Conservation (phyloP, 2,113 vertebrate genomes). For the Perca fluviatilis region DNA sequence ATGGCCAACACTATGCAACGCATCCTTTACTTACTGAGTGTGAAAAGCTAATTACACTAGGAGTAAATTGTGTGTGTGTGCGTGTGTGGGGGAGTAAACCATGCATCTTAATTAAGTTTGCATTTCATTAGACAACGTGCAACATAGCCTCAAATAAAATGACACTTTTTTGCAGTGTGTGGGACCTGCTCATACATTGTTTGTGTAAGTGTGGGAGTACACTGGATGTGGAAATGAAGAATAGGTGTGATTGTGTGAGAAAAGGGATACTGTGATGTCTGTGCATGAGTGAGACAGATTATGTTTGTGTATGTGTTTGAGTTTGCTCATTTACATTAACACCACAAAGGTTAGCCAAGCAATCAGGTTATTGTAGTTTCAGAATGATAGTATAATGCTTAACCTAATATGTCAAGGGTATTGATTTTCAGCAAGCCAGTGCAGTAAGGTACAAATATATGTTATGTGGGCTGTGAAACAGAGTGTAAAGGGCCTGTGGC, state of each 20-base stretch:
- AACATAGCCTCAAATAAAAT: slow-evolving; percentile 63
- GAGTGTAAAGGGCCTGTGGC: slow-evolving; percentile 43
- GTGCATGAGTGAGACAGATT: slow-evolving; percentile 10
- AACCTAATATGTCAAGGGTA: slow-evolving; percentile 59
- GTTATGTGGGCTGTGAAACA: slow-evolving; percentile 39
- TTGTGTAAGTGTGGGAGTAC: neutral
- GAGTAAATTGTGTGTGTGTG: slow-evolving; percentile 59
- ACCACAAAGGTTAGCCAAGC: slow-evolving; percentile 39
- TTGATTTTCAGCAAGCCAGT: slow-evolving; percentile 57
- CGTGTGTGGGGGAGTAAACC: slow-evolving; percentile 28
- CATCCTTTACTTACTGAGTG: slow-evolving; percentile 74
- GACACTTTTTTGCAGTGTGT: neutral
- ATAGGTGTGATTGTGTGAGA: neutral
- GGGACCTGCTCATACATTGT: slow-evolving; percentile 26
- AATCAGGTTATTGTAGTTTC: slow-evolving; percentile 42
- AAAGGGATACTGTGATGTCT: neutral
- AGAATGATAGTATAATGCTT: slow-evolving; percentile 46
- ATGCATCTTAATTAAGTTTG: slow-evolving; percentile 80
- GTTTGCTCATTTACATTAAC: slow-evolving; percentile 48
- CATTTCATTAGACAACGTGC: slow-evolving; percentile 77
- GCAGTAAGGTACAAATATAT: slow-evolving; percentile 51
- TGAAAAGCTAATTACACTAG: slow-evolving; percentile 77
- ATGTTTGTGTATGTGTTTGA: neutral
- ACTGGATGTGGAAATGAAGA: slow-evolving; percentile 18
- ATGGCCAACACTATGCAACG: slow-evolving; percentile 47